A percentile compares a stretch with the other conserved stretches of the same genome.
These are phyloP conservation scores for Cylloceria caligata DNA, from an alignment of 2,888 invertebrate species.

Conservation along the genomic window DNA sequence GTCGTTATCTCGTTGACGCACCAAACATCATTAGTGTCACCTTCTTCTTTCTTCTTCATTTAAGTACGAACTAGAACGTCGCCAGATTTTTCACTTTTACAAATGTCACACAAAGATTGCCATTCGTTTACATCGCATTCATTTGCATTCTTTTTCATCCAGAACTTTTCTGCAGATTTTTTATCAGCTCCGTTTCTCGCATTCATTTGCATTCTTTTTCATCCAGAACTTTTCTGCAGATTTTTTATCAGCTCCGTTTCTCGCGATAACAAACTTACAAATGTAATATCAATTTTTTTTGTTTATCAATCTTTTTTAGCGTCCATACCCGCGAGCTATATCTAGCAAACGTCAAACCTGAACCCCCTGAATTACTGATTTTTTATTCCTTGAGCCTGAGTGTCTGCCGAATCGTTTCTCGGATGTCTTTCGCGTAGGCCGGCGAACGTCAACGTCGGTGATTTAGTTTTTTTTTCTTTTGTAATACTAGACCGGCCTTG, in stretches of 20 bases:
- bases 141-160: constrained; percentile 28
- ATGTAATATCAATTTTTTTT: constrained; percentile 59
- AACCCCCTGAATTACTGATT: constrained; percentile 14
- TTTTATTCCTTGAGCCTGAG: constrained; percentile 27
- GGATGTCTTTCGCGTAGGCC: constrained; percentile 68
- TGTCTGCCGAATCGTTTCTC: constrained; percentile 44
- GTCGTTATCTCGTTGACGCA: constrained; percentile 57
- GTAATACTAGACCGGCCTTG: constrained; percentile 69
- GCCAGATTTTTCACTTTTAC: constrained; percentile 34
- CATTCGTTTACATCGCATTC: constrained; percentile 13
- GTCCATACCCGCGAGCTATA: neutral
- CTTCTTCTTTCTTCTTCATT: constrained; percentile 13
- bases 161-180: constrained; percentile 3
- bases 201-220: constrained; percentile 26
- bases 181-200: no score
- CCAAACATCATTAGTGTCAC: constrained; percentile 30
- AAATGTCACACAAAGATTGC: constrained; percentile 22
- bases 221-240: constrained; percentile 5
- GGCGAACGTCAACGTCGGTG: constrained; percentile 70
- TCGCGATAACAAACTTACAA: constrained; percentile 59
- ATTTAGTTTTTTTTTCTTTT: constrained; percentile 58
- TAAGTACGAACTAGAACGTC: constrained; percentile 59
- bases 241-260: no score
- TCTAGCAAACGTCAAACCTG: neutral
- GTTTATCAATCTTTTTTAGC: constrained; percentile 15